Conservation (phyloP, 2,797 vertebrate species). For the Myotis planiceps region DNA sequence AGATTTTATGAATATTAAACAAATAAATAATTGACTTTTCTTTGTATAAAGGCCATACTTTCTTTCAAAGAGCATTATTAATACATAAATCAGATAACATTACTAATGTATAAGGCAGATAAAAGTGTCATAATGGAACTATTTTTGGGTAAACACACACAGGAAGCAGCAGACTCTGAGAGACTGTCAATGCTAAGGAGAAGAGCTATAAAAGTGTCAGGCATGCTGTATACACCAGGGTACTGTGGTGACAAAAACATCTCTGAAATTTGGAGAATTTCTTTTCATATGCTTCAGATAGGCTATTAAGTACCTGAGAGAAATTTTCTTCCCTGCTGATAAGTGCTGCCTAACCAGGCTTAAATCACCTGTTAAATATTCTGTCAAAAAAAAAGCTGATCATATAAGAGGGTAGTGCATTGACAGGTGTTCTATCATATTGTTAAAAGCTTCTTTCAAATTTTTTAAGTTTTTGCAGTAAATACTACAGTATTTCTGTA, state of each 20-base stretch:
- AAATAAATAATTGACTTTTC: slow-evolving; percentile 35
- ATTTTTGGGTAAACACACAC: background rate
- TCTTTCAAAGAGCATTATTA: slow-evolving; percentile 46
- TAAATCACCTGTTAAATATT: slow-evolving; percentile 51
- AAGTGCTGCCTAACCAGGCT: slow-evolving; percentile 23
- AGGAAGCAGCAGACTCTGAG: background rate
- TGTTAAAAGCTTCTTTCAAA: slow-evolving; percentile 2
- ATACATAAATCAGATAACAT: slow-evolving; percentile 4
- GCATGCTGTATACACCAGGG: background rate
- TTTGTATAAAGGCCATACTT: background rate
- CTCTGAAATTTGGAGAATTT: slow-evolving; percentile 11
- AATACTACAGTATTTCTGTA: background rate
- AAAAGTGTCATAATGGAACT: background rate
- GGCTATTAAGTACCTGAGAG: background rate
- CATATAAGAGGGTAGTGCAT: background rate
- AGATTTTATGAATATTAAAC: background rate
- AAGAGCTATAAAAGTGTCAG: background rate
- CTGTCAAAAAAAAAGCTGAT: slow-evolving; percentile 40
- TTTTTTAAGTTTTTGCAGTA: background rate
- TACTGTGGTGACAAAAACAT: slow-evolving; percentile 4
- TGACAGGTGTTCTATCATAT: slow-evolving; percentile 15
- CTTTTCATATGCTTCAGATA: background rate
- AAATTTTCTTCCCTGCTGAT: slow-evolving; percentile 23
- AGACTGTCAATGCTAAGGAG: background rate
- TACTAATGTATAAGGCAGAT: background rate